These are phyloP conservation scores for Sthenelais limicola DNA, from an alignment of 2,888 invertebrate genomes.

Conservation along the genomic window DNA sequence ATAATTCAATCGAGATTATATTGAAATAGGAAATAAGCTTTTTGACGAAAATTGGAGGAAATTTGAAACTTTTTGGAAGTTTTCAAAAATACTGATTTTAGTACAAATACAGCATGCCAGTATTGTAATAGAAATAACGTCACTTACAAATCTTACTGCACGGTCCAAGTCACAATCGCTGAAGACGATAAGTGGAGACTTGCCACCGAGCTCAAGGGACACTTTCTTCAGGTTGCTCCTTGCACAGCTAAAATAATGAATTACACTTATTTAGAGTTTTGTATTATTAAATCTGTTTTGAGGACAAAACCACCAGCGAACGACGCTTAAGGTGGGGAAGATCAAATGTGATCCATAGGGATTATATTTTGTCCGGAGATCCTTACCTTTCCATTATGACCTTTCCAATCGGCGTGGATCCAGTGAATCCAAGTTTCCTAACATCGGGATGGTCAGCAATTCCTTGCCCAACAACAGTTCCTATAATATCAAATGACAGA, in stretches of 20 bases:
- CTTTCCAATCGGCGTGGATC: slow-evolving; percentile 93
- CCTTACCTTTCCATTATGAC: slow-evolving; percentile 85
- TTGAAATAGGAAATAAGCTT: too few species aligned
- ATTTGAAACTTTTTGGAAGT: too few species aligned
- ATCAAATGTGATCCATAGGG: background rate
- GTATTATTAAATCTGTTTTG: background rate
- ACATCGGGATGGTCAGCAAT: slow-evolving; percentile 88
- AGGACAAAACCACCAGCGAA: background rate
- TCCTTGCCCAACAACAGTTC: slow-evolving; percentile 86
- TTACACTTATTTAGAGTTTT: background rate
- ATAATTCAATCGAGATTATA: too few species aligned
- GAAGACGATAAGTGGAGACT: slow-evolving; percentile 95
- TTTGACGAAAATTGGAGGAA: too few species aligned
- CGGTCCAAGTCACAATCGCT: slow-evolving; percentile 94
- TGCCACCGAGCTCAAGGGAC: slow-evolving; percentile 94
- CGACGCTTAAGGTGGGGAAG: background rate
- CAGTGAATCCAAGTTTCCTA: slow-evolving; percentile 95
- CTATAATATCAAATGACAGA: slow-evolving; percentile 68
- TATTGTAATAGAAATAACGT: background rate
- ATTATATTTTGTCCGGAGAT: background rate
- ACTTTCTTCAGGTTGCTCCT: slow-evolving; percentile 90
- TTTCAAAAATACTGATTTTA: too few species aligned
- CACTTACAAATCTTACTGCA: slow-evolving; percentile 86
- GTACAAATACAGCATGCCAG: too few species aligned
- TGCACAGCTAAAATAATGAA: slow-evolving; percentile 63